Evolutionary conservation across 2,113 vertebrate genomes (phyloP), one percentile per base, ranked within the genome.

Genomic region (human): DNA sequence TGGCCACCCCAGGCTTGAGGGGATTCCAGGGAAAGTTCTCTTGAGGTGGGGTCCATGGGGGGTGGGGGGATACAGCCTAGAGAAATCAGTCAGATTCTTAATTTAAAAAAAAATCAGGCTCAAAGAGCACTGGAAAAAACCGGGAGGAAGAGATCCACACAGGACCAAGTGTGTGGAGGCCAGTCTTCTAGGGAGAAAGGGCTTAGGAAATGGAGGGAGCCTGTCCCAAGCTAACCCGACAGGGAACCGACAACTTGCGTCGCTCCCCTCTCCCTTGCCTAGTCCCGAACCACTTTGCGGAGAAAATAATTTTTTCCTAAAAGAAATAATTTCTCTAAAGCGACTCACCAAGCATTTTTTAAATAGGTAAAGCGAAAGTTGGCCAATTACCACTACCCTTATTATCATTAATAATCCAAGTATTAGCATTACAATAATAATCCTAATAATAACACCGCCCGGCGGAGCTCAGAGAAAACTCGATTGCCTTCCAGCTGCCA

Each of bases 401-500:
- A 97, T 97, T 97, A 96, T 97, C 97, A 96, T 96, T 96, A 97
- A 97, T 97, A 97, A 97, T 96, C 97, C 64, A 66, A 76, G 87
- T 96, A 98, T 97, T 98, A 96, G 97, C 96, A 98, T 98, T 86
- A 97, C 97, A 97, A 98, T 97, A 94, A 98, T 98, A 95, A 94
- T 86, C 96, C 97, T 80, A 97, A 98, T 97, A 95, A 98, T 97
- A 97, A 97, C 68, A 96, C 68, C 25, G 81, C 97, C 75, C 61
- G 38, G 97, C 84, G 6, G 70, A 84, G 97, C 97, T 82, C 89
- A 5, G 72, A 75, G 90, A 96, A 92, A 96, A 95, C 95, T 52
- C 97, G 87, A 94, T 92, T 81, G 97, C 96, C 97, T 96, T 93
- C 97, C 97, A 97, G 97, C 96, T 97, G 96, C 97, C 96, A 73